Evolutionary conservation across 2,888 invertebrate genomes (phyloP).

Genomic region (Geophilus truncorum): DNA sequence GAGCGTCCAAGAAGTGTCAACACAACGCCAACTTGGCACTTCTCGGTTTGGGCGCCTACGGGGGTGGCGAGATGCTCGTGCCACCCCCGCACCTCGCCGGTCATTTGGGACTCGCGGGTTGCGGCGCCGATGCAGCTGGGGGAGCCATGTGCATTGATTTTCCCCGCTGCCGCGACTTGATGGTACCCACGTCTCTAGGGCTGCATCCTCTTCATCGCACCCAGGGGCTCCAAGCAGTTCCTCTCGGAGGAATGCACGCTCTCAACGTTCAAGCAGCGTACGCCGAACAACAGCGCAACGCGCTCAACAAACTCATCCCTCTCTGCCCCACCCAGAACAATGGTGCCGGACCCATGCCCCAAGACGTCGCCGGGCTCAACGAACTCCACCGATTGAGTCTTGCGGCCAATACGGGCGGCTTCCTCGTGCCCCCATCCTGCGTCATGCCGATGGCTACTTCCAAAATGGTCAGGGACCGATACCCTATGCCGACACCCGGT

Average conservation of each 20-base stretch:
- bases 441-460: not conserved
- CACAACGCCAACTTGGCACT: slow-evolving; percentile 23
- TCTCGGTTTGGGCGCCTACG: slow-evolving; percentile 14
- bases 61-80: not conserved
- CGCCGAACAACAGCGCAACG: not conserved
- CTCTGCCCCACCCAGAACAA: slow-evolving; percentile 28
- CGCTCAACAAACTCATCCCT: slow-evolving; percentile 29
- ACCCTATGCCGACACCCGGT: not conserved
- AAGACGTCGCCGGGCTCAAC: slow-evolving; percentile 2
- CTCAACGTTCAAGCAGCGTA: not conserved
- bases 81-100: slow-evolving; percentile 2
- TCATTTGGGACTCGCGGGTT: slow-evolving; percentile 13
- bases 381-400: slow-evolving; percentile 30
- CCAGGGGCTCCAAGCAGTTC: slow-evolving; percentile 22
- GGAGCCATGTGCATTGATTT: slow-evolving; percentile 28
- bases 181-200: slow-evolving; percentile 27
- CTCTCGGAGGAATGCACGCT: slow-evolving; percentile 12
- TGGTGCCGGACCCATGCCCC: not conserved
- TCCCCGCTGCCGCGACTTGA: slow-evolving; percentile 29
- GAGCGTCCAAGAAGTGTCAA: not conserved
- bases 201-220: slow-evolving; percentile 28
- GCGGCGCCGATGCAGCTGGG: not conserved
- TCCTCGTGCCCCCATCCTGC: slow-evolving; percentile 31
- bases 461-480: slow-evolving; percentile 19
- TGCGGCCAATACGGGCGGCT: not conserved